Conservation (phyloP, 1,140 invertebrate species). For the Paralvinella palmiformis region DNA sequence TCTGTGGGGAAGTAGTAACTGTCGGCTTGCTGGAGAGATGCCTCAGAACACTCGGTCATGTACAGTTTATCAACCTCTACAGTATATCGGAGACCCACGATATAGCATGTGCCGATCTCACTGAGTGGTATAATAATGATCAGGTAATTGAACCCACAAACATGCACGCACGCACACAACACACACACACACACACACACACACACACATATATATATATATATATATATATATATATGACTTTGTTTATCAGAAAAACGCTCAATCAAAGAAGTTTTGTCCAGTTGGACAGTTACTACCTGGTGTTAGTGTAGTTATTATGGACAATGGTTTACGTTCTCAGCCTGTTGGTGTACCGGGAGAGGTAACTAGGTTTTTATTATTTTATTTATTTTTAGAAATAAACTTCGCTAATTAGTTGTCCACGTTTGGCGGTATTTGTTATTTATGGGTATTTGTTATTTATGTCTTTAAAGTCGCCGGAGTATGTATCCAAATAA, state of each 20-base stretch:
- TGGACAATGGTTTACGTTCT: conserved; percentile 47
- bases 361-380: conserved; percentile 41
- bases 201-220: neutral
- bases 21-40: conserved; percentile 45
- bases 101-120: conserved; percentile 46
- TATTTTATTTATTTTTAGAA: conserved; percentile 53
- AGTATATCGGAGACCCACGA: conserved; percentile 51
- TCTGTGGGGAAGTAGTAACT: conserved; percentile 53
- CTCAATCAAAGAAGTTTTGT: conserved; percentile 45
- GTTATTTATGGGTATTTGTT: too few relatives aligned
- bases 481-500: too few relatives aligned
- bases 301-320: conserved; percentile 49
- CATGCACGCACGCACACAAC: neutral
- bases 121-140: conserved; percentile 23
- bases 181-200: neutral
- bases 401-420: conserved; percentile 52
- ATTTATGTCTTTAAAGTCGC: too few relatives aligned
- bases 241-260: conserved; percentile 29
- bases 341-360: conserved; percentile 54
- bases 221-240: neutral
- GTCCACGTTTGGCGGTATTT: conserved; percentile 53
- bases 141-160: neutral
- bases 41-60: conserved; percentile 42
- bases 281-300: conserved; percentile 52
- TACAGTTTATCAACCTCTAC: conserved; percentile 50